These are phyloP conservation scores for Halictus ligatus DNA, from an alignment of 2,888 invertebrate species.

Conservation along the genomic window DNA sequence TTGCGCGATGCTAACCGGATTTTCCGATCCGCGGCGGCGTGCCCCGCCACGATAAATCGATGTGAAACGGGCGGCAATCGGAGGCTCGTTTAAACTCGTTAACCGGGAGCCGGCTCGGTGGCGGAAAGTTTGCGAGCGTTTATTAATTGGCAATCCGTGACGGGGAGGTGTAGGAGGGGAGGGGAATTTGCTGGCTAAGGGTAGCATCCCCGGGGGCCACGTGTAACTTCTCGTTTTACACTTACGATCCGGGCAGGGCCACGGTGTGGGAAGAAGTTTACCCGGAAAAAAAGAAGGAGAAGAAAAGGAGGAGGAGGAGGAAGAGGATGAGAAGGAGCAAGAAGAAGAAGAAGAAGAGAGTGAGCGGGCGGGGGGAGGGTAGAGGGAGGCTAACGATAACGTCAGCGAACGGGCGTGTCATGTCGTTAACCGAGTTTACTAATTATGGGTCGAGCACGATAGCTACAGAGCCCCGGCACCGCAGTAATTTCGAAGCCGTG, in stretches of 20 bases:
- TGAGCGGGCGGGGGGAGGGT: background rate
- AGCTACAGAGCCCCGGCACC: conserved; percentile 51
- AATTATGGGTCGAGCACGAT: conserved; percentile 69
- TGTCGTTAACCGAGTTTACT: conserved; percentile 72
- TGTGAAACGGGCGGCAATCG: background rate
- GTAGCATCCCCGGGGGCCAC: conserved; percentile 29
- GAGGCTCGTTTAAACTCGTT: conserved; percentile 54
- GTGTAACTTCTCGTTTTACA: conserved; percentile 33
- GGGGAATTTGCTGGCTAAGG: background rate
- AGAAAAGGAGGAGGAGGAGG: background rate
- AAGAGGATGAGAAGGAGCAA: background rate
- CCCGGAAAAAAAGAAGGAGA: background rate
- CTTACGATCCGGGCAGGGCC: conserved; percentile 17
- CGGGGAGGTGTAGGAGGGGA: conserved; percentile 18
- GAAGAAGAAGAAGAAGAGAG: background rate
- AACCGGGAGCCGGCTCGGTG: conserved; percentile 28
- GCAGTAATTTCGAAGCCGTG: conserved; percentile 64
- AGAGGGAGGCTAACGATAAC: conserved; percentile 35
- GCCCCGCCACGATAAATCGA: conserved; percentile 18
- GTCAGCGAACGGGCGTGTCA: conserved; percentile 53
- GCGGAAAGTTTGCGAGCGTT: conserved; percentile 65
- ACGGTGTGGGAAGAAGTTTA: conserved; percentile 15
- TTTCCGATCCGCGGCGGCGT: background rate
- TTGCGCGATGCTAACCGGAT: background rate
- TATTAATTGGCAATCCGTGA: conserved; percentile 61